phyloP scores from a whole-genome alignment of 2,888 invertebrate genomes.

The Troides oblongomaculatus region DNA sequence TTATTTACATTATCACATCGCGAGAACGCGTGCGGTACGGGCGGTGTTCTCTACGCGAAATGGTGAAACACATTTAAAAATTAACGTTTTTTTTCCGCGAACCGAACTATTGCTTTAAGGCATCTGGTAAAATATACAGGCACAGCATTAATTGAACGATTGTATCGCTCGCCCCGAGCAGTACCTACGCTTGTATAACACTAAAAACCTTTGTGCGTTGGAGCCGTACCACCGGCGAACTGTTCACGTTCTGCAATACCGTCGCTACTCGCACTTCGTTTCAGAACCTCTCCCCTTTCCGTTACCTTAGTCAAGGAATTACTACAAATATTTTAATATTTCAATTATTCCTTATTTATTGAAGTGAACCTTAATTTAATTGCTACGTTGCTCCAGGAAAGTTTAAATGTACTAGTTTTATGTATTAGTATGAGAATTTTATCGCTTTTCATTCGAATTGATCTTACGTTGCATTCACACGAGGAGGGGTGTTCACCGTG shows the following conservation, averaged over 20 bases:
- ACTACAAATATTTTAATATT: neutral
- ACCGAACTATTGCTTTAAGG: neutral
- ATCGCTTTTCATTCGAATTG: neutral
- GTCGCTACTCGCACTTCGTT: neutral
- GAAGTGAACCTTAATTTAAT: neutral
- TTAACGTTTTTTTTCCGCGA: neutral
- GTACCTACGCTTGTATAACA: conserved; percentile 7
- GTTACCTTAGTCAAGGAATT: neutral
- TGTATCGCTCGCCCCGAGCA: conserved; percentile 30
- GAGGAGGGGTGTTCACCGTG: too few relatives aligned
- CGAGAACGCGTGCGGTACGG: conserved; percentile 40
- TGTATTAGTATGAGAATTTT: neutral
- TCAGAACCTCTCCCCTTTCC: neutral
- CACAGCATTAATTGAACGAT: conserved; percentile 55
- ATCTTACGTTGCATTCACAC: neutral
- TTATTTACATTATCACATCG: conserved; percentile 70
- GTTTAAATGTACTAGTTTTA: neutral
- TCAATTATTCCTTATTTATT: neutral
- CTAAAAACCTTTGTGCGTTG: conserved; percentile 50
- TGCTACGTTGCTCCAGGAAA: neutral
- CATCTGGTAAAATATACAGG: conserved; percentile 33
- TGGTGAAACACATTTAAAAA: neutral
- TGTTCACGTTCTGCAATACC: neutral
- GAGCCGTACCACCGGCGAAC: conserved; percentile 3
- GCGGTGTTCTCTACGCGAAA: conserved; percentile 27